Base-by-base conservation (phyloP, 2,888 invertebrate genomes). In the Danaus chrysippus region DNA sequence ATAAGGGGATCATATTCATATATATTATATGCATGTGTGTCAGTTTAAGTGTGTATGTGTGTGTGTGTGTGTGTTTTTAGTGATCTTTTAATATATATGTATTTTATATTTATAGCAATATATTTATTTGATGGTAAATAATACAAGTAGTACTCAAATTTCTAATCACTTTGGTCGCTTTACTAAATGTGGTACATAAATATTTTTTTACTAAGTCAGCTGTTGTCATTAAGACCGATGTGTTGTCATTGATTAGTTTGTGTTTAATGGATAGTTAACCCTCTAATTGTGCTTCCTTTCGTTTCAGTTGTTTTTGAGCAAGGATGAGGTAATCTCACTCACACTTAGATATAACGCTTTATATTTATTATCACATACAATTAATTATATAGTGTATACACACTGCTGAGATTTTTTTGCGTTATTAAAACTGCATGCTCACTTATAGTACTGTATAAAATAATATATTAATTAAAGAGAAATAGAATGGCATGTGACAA, bases 301-400 rank as follows among this genome's bases (percentile, higher is more conserved):
- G 81, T 87, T 87, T 78, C 87, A 87, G 87, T 85, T 81, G 73
- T 76, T 76, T 82, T 83, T 84, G 80, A 82, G 78, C 82, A 81
- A 81, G 84, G 85, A 87, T 61, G 74, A 87, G 87, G 87, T 87
- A 87, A 86, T 79, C 77, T 72, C 49, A 49, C 17, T 17, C 49
- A 49, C 49, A 49, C 17, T 10, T 49, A 49, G 46, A 46, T 13
- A 46, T 49, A 49, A 49, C 10, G 49, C 49, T 49, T 49, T 17
- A 17, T 49, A 49, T 17, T 17, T 49, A 49, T 11, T 11, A 15
- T 17, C 49, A 17, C 49, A 46, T 46, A 49, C 3, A 17, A 49
- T 17, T 49, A 10, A 9, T 17, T n/a, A 17, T 49, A 49, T 17
- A 49, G 49, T 17, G 11, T 49, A 49, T 10, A 43, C 10, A 43